phyloP scores from a whole-genome alignment of 2,113 vertebrate species.

The Pungitius pungitius region DNA sequence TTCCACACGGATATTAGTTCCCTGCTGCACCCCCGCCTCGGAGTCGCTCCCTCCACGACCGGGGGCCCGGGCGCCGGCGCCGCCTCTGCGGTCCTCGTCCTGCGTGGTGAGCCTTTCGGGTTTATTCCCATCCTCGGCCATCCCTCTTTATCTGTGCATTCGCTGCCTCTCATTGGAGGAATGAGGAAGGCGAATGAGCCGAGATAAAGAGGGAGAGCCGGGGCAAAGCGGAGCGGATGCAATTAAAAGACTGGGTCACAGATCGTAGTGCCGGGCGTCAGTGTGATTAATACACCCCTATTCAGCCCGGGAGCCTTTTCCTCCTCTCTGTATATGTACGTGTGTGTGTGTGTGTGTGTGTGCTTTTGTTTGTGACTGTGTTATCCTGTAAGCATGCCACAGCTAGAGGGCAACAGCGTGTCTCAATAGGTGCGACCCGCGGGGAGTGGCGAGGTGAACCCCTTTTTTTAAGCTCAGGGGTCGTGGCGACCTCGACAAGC shows the following conservation, averaged over 20 bases:
- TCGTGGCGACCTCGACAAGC: not conserved
- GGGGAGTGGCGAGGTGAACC: conserved; percentile 15
- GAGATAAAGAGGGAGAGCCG: conserved; percentile 74
- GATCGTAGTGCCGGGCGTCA: conserved; percentile 71
- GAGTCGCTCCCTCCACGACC: not conserved
- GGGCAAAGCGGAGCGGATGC: conserved; percentile 71
- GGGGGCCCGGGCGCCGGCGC: not conserved
- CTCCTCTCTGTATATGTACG: conserved; percentile 27
- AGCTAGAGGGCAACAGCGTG: conserved; percentile 63
- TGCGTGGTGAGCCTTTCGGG: conserved; percentile 21
- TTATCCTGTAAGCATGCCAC: conserved; percentile 20
- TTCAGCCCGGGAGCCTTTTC: conserved; percentile 73
- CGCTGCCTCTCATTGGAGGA: conserved; percentile 68
- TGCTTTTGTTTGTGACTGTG: conserved; percentile 45
- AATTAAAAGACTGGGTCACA: conserved; percentile 82
- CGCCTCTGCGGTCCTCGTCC: conserved; percentile 7
- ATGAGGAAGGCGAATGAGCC: conserved; percentile 61
- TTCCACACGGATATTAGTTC: conserved; percentile 25
- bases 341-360: conserved; percentile 29
- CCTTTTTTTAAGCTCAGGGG: conserved; percentile 9
- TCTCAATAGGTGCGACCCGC: conserved; percentile 6
- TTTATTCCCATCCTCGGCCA: conserved; percentile 38
- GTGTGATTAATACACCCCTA: conserved; percentile 74
- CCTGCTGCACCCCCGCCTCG: not conserved
- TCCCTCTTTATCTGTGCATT: conserved; percentile 70